Evolutionary conservation across 2,888 invertebrate species (phyloP), one percentile per base, ranked within the genome.

Genomic region (Acleris cristana): DNA sequence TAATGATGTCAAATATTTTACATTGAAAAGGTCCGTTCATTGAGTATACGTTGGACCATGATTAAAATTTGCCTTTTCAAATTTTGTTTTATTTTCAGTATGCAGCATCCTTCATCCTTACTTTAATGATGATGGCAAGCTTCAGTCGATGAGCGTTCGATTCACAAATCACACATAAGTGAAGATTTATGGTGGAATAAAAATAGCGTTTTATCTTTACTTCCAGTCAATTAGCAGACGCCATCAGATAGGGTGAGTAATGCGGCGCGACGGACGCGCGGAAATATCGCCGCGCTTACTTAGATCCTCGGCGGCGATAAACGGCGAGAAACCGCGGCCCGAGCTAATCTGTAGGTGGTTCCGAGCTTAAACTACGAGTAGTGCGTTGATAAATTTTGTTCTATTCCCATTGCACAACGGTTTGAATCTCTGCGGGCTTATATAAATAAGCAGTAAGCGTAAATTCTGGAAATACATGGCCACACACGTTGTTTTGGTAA

Each of bases 1-100:
- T 85, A 80, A 85, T 85, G 82, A 89, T 86, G 89, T 88, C 77
- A 89, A 87, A 89, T 67, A 63, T 89, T 92, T 90, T 89, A 91
- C 89, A 92, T 88, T 89, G 86, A 89, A 90, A 88, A 82, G 92
- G 91, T 92, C 91, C 91, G 89, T 89, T 90, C 89, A 90, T 88
- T 89, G 86, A 88, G 90, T 92, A 91, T 91, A 90, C 90, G 88
- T 89, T 88, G 91, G 92, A 90, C 91, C 92, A 90, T 86, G 82
- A 92, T 90, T 91, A 90, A 92, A 88, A 89, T 88, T 89, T 90
- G 90, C 90, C 90, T 92, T 92, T 90, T 84, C 82, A 88, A 79
- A 80, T 73, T 65, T 69, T 65, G 72, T 76, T 78, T 79, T 72
- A 77, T 80, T 85, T 70, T 26, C n/a, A 18, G 40, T 40, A 14